These are phyloP conservation scores for Schrankia costaestrigalis DNA, from an alignment of 2,888 invertebrate genomes.

Conservation along the genomic window DNA sequence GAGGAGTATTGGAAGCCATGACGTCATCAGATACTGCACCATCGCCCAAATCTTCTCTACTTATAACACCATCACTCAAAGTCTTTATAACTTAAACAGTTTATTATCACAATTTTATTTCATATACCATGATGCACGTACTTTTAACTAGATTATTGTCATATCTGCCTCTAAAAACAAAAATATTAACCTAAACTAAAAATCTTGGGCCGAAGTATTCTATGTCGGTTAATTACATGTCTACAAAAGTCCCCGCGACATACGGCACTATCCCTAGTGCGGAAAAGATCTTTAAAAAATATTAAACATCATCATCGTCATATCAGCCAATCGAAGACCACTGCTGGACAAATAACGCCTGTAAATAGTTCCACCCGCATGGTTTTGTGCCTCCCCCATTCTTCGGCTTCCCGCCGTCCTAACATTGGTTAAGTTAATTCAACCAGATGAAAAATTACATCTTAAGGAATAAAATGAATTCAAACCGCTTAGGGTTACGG, in stretches of 20 bases:
- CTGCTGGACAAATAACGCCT: too few relatives aligned
- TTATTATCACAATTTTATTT: constrained; percentile 39
- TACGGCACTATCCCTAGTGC: too few relatives aligned
- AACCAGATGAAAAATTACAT: constrained; percentile 5
- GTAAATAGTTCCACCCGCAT: too few relatives aligned
- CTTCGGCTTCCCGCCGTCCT: too few relatives aligned
- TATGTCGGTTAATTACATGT: too few relatives aligned
- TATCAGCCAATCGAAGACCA: too few relatives aligned
- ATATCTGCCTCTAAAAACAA: constrained; percentile 27
- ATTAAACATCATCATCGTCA: too few relatives aligned
- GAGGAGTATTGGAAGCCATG: constrained; percentile 50
- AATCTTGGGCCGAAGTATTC: too few relatives aligned
- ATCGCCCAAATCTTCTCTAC: constrained; percentile 47
- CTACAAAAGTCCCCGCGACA: too few relatives aligned
- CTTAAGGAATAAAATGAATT: constrained; percentile 8
- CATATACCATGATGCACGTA: constrained; percentile 17
- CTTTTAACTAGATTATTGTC: constrained; percentile 26
- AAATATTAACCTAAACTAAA: too few relatives aligned
- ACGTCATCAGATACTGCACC: constrained; percentile 46
- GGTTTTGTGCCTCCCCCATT: too few relatives aligned
- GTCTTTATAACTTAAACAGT: constrained; percentile 33
- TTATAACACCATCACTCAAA: constrained; percentile 49
- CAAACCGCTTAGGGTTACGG: constrained; percentile 1
- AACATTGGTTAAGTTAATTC: constrained; percentile 1
- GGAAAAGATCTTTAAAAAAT: too few relatives aligned